Percentiles rank a stretch among this genome's conserved stretches.
Conservation (phyloP, 1,140 invertebrate species). For the Bombus haemorrhoidalis region DNA sequence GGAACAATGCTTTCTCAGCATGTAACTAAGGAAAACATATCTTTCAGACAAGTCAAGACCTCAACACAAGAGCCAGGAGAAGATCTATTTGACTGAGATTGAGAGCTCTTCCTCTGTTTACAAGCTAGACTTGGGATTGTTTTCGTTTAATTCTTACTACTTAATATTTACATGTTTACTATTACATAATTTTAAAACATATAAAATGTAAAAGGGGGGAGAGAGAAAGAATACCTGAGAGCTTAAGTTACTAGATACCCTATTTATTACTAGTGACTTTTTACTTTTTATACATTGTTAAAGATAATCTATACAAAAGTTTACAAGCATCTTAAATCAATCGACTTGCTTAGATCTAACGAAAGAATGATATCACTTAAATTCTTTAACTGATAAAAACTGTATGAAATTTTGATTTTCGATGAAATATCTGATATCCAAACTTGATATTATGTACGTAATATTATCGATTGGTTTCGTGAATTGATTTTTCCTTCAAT, state of each 20-base stretch:
- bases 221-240: neutral
- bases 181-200: neutral
- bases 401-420: neutral
- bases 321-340: conserved; percentile 58
- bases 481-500: neutral
- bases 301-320: conserved; percentile 71
- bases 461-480: too few relatives aligned
- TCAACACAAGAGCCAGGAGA: neutral
- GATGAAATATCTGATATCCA: neutral
- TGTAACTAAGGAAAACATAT: conserved; percentile 25
- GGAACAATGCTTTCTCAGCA: conserved; percentile 48
- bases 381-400: neutral
- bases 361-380: neutral
- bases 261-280: conserved; percentile 60
- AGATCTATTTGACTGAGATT: too few relatives aligned
- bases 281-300: conserved; percentile 54
- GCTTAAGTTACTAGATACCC: conserved; percentile 31
- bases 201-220: neutral
- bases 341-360: neutral
- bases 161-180: too few relatives aligned
- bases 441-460: neutral
- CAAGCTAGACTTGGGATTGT: neutral
- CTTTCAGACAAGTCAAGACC: neutral
- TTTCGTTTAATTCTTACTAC: neutral
- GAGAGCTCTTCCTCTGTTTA: neutral